phyloP scores from a whole-genome alignment of 37 sponge, comb jelly and placozoan genomes.

The Crambe crambe region DNA sequence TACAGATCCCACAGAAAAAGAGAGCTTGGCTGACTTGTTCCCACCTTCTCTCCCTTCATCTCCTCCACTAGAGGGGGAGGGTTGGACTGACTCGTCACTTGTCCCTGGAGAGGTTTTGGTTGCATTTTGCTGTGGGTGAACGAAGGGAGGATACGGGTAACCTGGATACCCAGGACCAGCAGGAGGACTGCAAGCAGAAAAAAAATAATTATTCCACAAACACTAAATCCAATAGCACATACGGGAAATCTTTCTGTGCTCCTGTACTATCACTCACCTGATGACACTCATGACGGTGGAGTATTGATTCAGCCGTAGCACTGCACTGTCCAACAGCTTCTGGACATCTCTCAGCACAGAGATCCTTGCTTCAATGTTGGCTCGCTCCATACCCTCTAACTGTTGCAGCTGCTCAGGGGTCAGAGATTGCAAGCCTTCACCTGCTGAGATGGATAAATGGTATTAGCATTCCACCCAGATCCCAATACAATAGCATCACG shows the following conservation, averaged over 20 bases:
- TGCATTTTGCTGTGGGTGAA: neutral
- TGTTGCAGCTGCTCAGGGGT: conserved; percentile 74
- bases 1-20: too few relatives aligned
- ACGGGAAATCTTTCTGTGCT: neutral
- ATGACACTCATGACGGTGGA: conserved; percentile 52
- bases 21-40: too few relatives aligned
- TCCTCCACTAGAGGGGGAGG: neutral
- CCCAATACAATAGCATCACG: too few relatives aligned
- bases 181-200: conserved; percentile 10
- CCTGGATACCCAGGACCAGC: conserved; percentile 59
- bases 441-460: too few relatives aligned
- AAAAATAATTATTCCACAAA: neutral
- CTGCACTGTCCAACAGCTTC: conserved; percentile 84
- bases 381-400: conserved; percentile 88
- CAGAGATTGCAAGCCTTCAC: conserved; percentile 31
- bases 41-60: neutral
- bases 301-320: conserved; percentile 83
- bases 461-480: too few relatives aligned
- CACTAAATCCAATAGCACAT: neutral
- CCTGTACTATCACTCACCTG: conserved; percentile 32
- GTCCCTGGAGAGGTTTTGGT: neutral
- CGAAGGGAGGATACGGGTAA: conserved; percentile 23
- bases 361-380: conserved; percentile 87
- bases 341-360: conserved; percentile 83
- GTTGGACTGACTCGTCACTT: neutral